Base-by-base conservation (phyloP, 2,113 vertebrate species). In the Nyctereutes procyonoides region DNA sequence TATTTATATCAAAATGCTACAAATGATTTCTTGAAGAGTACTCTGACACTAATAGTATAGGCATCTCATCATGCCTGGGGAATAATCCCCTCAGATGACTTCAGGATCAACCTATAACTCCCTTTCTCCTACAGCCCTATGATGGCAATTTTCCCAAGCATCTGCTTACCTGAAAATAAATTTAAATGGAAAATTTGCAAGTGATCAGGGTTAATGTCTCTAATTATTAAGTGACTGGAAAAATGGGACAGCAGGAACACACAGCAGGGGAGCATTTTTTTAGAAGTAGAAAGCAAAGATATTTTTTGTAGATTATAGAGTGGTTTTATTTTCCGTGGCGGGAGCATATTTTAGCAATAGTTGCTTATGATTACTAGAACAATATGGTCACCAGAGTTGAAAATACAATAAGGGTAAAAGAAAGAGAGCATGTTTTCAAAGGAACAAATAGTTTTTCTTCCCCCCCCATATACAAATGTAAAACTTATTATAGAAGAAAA, bases 111-210 rank as follows among this genome's bases (percentile, higher is more conserved):
- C 30, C 93, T 85, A 12, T 94, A 95, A 90, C 65, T 79, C 60
- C 88, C 67, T 63, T 93, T 97, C 43, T 86, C 65, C 28, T 63
- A 48, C 13, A 83, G 63, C 74, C 82, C 83, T 65, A 2, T 93
- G 88, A 77, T 1, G 53, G 93, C 79, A 90, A 38, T 91, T 97
- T 94, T 95, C 77, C 56, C 69, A 51, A 95, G 87, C 32, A 80
- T 86, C 84, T 51, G 90, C 96, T 96, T 93, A 97, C 96, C 97
- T 94, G 96, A 97, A 83, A 89, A 80, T 96, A 98, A 97, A 76
- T 90, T 97, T 83, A 94, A 95, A 98, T 95, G 93, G 91, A 98
- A 98, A 97, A 97, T 87, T 32, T 98, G 93, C 94, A 98, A 98
- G 95, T 67, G 84, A 97, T 98, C 97, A 79, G 76, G 90, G 96